Evolutionary conservation across 2,113 vertebrate species (phyloP), one percentile per base, ranked within the genome.

Genomic region (Ellobius talpinus): DNA sequence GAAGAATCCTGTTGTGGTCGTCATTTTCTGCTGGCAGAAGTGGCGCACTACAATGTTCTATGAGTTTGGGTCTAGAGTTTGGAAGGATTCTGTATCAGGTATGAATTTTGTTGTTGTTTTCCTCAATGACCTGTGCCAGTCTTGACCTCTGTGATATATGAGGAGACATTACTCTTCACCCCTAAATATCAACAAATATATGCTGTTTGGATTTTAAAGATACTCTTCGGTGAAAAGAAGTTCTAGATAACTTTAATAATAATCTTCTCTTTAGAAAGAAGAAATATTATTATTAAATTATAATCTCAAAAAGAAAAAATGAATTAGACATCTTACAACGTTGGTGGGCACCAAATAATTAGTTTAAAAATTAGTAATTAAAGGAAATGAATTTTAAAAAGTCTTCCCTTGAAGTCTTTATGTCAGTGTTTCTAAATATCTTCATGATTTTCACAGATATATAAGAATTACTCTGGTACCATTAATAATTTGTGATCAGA

Each of bases 371-470:
- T 65, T 45, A 26, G 81, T 31, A 85, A 85, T 65, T 45, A 11
- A 85, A 45, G 31, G 14, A 85, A 84, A 16, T 85, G 16, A 39
- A 85, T 45, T 68, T 33, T 45, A 77, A 86, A 74, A 33, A 74
- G 31, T 87, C 12, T 94, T 87, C 21, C 19, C 36, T 93, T 96
- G 89, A 65, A 96, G 50, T 47, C 12, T 74, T 4, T 82, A 31
- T 45, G 1, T 3, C 89, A 66, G 3, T 42, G 8, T 82, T 95
- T 78, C 45, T 55, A 87, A 55, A 72, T 31, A 93, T 6, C 58
- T 74, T 61, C n/a, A 58, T 84, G 39, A 42, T 42, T 36, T 72
- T 87, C 8, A 58, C 31, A 24, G 8, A 50, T 52, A 58, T 66
- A 26, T 73, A 14, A 19, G 11, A 94, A 14, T 89, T 16, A 33